Evolutionary conservation across 2,888 invertebrate genomes (phyloP).

Genomic region (Rotaria sp.): DNA sequence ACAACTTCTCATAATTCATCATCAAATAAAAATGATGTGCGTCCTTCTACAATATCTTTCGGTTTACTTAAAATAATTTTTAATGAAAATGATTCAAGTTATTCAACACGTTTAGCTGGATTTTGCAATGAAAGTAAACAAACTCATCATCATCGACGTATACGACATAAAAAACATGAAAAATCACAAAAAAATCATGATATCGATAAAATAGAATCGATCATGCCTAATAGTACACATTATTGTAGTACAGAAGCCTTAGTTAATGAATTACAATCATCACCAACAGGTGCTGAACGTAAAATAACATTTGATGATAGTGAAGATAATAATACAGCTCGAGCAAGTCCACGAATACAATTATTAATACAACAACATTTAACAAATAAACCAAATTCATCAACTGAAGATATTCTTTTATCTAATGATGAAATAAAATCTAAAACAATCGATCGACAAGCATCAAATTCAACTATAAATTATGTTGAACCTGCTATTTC

Average conservation of each 20-base stretch:
- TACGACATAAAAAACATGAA: neutral
- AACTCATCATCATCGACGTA: neutral
- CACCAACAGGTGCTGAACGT: neutral
- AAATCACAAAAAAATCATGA: neutral
- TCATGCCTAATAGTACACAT: neutral
- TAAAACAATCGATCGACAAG: neutral
- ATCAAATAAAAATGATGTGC: neutral
- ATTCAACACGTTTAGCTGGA: neutral
- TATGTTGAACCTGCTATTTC: neutral
- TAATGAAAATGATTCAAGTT: neutral
- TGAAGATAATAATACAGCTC: neutral
- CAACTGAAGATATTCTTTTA: neutral
- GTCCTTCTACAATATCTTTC: neutral
- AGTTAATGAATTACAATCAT: neutral
- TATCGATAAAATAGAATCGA: neutral
- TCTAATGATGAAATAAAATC: neutral
- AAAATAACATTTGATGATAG: neutral
- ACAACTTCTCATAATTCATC: neutral
- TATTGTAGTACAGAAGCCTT: neutral
- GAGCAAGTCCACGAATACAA: neutral
- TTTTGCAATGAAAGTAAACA: neutral
- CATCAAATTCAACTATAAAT: neutral
- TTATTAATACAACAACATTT: neutral
- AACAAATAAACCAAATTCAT: neutral
- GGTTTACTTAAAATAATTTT: conserved; percentile 23